Evolutionary conservation across 2,797 vertebrate species (phyloP), one percentile per base, ranked within the genome.

Genomic region (Ara ararauna): DNA sequence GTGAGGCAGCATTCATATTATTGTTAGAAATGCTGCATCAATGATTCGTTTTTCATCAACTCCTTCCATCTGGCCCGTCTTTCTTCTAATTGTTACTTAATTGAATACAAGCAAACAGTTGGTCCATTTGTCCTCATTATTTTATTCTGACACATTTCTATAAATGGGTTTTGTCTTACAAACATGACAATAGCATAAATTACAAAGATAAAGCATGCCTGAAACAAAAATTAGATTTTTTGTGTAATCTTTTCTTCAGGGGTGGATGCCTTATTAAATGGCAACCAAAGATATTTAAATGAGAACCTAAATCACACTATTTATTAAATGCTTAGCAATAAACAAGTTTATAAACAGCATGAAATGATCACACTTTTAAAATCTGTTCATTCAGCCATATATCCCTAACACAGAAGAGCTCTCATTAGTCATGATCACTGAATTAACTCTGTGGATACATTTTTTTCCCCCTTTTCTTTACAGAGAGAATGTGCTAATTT

Each of bases 401-500:
- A 84, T 78, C 40, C 23, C 51, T 34, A 50, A 51, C 5, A 14
- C 38, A 65, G 53, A 81, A 54, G 65, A 93, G 72, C 53, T 81
- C 53, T 30, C 45, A 34, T 93, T 93, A 92, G 70, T 90, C 75
- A 67, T 20, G 85, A 68, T 78, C 36, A 85, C 68, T 74, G 70
- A 95, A 91, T 94, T 97, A 94, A 97, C 91, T 84, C 73, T 61
- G 44, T 61, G 42, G 51, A 60, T 94, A 30, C 36, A 4, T 78
- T 95, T 94, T 95, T 95, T 91, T 61, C 61, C 17, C 9, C 34
- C 14, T 86, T 93, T 95, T 97, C 97, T 92, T 97, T 97, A 75
- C 98, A 99, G 99, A 99, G 98, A 97, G 99, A 99, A 97, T 99
- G 99, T 97, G 98, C 99, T 66, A 99, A 99, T 97, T 99, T 99